These are phyloP conservation scores for Xestia rhomboidea DNA, from an alignment of 2,888 invertebrate genomes.

Conservation along the genomic window DNA sequence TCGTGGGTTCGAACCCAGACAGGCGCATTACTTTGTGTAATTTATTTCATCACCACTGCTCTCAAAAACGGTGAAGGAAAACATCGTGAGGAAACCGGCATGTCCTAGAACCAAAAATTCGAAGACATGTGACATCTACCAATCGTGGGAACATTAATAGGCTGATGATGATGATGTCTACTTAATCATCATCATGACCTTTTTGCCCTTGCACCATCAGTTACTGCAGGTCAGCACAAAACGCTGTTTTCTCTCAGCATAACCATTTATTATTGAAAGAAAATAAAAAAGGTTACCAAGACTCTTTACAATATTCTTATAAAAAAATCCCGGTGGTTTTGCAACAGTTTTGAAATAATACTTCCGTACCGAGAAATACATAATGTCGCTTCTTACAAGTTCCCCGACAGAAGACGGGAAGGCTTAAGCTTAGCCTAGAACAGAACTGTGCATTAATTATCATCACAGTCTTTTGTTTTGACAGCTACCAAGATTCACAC, in stretches of 20 bases:
- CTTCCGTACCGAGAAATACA: constrained; percentile 24
- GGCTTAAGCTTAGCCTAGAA: constrained; percentile 27
- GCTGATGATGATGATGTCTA: too few relatives aligned
- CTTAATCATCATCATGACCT: not conserved
- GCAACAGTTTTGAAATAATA: constrained; percentile 22
- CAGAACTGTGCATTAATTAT: constrained; percentile 7
- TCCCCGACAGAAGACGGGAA: constrained; percentile 6
- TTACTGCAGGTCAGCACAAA: not conserved
- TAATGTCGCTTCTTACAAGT: constrained; percentile 7
- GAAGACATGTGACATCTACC: too few relatives aligned
- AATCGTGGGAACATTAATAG: too few relatives aligned
- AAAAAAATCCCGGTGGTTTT: not conserved
- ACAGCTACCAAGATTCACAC: not conserved
- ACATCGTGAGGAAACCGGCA: too few relatives aligned
- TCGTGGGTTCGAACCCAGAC: too few relatives aligned
- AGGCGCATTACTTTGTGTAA: too few relatives aligned
- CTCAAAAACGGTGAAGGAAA: too few relatives aligned
- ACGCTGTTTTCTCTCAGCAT: not conserved
- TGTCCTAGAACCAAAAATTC: too few relatives aligned
- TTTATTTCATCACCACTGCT: too few relatives aligned
- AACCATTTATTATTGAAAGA: not conserved
- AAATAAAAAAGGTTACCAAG: not conserved
- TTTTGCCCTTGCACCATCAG: not conserved
- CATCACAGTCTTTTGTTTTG: constrained; percentile 19
- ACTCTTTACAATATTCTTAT: not conserved